phyloP scores from a whole-genome alignment of 2,888 invertebrate genomes.

The Mamestra brassicae region DNA sequence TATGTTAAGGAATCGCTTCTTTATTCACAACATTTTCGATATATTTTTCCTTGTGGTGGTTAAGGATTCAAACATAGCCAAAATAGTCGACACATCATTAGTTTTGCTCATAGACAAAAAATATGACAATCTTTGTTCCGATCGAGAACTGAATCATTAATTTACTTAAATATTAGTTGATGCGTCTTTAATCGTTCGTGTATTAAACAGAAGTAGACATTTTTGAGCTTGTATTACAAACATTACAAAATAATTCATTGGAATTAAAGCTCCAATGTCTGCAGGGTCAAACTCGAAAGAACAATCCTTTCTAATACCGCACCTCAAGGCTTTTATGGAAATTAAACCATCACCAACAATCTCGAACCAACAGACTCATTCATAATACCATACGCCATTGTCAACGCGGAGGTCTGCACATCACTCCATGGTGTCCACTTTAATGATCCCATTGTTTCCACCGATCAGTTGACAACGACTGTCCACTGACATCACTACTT shows the following conservation, averaged over 20 bases:
- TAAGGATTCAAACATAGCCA: background rate
- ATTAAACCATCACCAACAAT: constrained; percentile 55
- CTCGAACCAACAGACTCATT: constrained; percentile 63
- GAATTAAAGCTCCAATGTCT: background rate
- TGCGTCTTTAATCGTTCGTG: background rate
- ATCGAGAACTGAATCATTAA: constrained; percentile 15
- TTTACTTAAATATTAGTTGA: constrained; percentile 1
- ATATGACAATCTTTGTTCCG: constrained; percentile 15
- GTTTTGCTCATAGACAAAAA: constrained; percentile 8
- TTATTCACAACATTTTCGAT: background rate
- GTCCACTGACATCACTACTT: constrained; percentile 81
- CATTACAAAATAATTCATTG: background rate
- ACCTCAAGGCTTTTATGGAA: constrained; percentile 51
- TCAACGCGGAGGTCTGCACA: constrained; percentile 85
- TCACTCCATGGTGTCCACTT: constrained; percentile 85
- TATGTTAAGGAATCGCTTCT: background rate
- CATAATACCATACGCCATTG: constrained; percentile 74
- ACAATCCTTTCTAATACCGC: constrained; percentile 37
- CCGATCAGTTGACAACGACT: constrained; percentile 79
- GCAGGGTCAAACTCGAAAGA: background rate
- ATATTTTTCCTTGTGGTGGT: background rate
- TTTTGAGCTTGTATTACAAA: background rate
- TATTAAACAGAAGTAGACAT: background rate
- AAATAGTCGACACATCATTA: constrained; percentile 14
- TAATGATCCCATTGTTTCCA: constrained; percentile 89